Evolutionary conservation across 2,888 invertebrate genomes (phyloP), one percentile per base, ranked within the genome.

Genomic region (Hipparchia semele): DNA sequence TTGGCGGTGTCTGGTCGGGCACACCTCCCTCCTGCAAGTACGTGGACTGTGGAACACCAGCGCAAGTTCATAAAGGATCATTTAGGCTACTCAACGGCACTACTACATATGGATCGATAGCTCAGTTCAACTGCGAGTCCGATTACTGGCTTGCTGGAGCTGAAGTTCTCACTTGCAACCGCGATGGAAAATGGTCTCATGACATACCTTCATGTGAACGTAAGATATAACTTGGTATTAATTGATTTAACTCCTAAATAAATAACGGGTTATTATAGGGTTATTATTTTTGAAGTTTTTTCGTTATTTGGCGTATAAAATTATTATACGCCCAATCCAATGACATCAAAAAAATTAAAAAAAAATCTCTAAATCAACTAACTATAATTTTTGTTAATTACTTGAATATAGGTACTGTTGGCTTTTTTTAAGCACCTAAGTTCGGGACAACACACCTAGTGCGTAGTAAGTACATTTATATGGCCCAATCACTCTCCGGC

Each of bases 171-270:
- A 95, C 94, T 33, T 98, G 98, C 86, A 97, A 96, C 54, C 94
- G 96, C 73, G 98, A 98, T 77, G 98, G 97, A 10, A 97, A 97
- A 85, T 98, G 98, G 98, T 97, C 97, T 0, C 96, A 97, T 59
- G 96, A 97, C 82, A 96, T 97, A 67, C 98, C 98, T 0, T 95
- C 96, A n/a, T 98, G 98, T 87, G 97, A 98, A 94, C 88, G 97
- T 97, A 89, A 95, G 95, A 87, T 49, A 13, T 53, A n/a, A 45
- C 45, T 7, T 46, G 2, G 46, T 51, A 59, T 13, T 56, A 46
- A 62, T 59, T 33, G 23, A 46, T 10, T 46, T 6, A 12, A n/a
- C 39, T 39, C 39, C 39, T 4, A 39, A 39, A 39, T 39, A 39
- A 4, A 39, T 39, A 39, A 39, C 39, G 39, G 39, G 2, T 39